Evolutionary conservation across 2,113 vertebrate species (phyloP), one percentile per base, ranked within the genome.

Genomic region (Lagopus leucura): DNA sequence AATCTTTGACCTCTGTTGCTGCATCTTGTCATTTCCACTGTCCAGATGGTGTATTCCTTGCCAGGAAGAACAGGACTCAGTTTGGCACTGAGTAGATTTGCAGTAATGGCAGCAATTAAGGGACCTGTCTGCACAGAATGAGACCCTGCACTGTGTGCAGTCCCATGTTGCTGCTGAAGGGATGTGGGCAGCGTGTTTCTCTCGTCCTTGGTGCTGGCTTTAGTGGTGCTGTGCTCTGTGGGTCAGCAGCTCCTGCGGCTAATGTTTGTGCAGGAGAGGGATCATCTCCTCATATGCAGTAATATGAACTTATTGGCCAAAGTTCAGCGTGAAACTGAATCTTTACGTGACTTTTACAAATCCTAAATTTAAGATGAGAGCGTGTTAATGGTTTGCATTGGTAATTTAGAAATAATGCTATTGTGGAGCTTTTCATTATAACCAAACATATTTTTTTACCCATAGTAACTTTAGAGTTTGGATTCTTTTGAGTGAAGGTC

Each of bases 261-360:
- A 34, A 50, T 52, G 63, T 58, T 80, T 45, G 27, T 0, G 3
- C 70, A 65, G 77, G 91, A 92, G 4, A 10, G 2, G 32, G 7
- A 75, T 87, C 45, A 21, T 82, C 71, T 79, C 87, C 38, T 38
- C 38, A 38, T 85, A 27, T 84, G 82, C 81, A 65, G 89, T 79
- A 92, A 92, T 80, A 89, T 76, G 66, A 90, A 65, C 63, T 89
- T 73, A 27, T 15, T 94, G 85, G 69, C 93, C 82, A n/a, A 94
- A 91, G 93, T 80, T 94, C 90, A 43, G 45, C 38, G 45, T 80
- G 93, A 88, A 86, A 74, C 65, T 27, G 50, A 89, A 71, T 60
- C 60, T 77, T 80, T 34, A 38, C 50, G 40, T 80, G 88, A 79
- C 72, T 95, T 92, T 42, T 77, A 88, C 24, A 77, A 80, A 86